phyloP scores from a whole-genome alignment of 2,888 invertebrate species.

The Mythimna albipuncta region DNA sequence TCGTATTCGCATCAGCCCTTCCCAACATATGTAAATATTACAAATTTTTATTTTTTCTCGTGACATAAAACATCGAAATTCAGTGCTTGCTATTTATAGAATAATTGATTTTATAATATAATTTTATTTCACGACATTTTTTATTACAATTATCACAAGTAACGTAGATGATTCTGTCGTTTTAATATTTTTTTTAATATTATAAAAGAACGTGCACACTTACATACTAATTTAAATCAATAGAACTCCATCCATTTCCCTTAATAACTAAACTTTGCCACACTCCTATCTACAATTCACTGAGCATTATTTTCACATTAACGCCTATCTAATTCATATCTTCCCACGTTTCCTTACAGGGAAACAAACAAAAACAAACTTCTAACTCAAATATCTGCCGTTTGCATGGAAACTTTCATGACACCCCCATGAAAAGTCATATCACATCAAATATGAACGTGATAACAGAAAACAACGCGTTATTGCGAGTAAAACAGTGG shows the following conservation, averaged over 20 bases:
- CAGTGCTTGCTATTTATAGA: conserved; percentile 87
- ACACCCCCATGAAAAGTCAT: conserved; percentile 43
- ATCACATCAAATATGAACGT: conserved; percentile 58
- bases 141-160: conserved; percentile 59
- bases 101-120: conserved; percentile 75
- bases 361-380: conserved; percentile 46
- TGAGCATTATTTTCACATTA: conserved; percentile 60
- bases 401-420: conserved; percentile 40
- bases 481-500: conserved; percentile 50
- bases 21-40: conserved; percentile 86
- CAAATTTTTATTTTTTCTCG: conserved; percentile 79
- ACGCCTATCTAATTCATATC: conserved; percentile 50
- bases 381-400: conserved; percentile 36
- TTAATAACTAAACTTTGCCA: conserved; percentile 24
- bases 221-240: conserved; percentile 6
- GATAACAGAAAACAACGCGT: conserved; percentile 55
- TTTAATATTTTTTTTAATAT: not conserved
- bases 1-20: conserved; percentile 69
- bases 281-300: conserved; percentile 52
- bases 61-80: conserved; percentile 89
- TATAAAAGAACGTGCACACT: not conserved
- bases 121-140: conserved; percentile 56
- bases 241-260: conserved; percentile 11
- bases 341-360: conserved; percentile 18
- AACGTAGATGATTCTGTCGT: conserved; percentile 39